Percentiles rank a stretch among this genome's conserved stretches.
Evolutionary conservation across 2,888 invertebrate genomes (phyloP).

Genomic region (Catocala fraxini): DNA sequence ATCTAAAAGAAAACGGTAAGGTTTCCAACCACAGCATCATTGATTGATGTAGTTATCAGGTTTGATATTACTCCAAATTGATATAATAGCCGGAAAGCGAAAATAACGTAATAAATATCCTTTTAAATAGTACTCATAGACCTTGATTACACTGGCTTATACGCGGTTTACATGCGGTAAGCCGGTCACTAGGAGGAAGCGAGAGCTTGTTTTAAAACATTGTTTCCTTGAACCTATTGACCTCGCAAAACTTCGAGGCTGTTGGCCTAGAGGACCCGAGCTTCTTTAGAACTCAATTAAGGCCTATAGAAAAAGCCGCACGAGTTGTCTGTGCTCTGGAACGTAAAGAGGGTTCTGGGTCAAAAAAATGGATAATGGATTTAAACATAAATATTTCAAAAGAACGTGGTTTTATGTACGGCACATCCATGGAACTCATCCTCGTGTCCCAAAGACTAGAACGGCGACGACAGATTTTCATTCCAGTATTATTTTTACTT

Average conservation of each 20-base stretch:
- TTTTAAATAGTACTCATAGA: neutral
- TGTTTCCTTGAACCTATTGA: slow-evolving; percentile 48
- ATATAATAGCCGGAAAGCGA: too few relatives aligned
- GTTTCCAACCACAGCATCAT: too few relatives aligned
- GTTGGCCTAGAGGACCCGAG: slow-evolving; percentile 9
- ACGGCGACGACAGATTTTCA: too few relatives aligned
- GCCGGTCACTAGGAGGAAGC: slow-evolving; percentile 42
- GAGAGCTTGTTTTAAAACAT: slow-evolving; percentile 26
- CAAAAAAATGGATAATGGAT: neutral
- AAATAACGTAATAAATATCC: too few relatives aligned
- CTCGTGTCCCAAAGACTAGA: too few relatives aligned
- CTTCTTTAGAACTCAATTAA: slow-evolving; percentile 28
- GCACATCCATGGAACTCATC: too few relatives aligned
- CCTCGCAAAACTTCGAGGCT: slow-evolving; percentile 36
- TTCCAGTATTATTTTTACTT: too few relatives aligned
- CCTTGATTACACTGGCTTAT: slow-evolving; percentile 37
- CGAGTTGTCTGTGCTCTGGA: neutral
- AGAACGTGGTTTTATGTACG: too few relatives aligned
- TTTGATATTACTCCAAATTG: too few relatives aligned
- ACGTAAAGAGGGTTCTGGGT: neutral
- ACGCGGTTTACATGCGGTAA: slow-evolving; percentile 32
- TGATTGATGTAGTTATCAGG: too few relatives aligned
- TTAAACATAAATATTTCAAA: too few relatives aligned
- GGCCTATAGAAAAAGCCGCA: slow-evolving; percentile 19
- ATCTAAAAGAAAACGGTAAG: too few relatives aligned